Evolutionary conservation across 1,140 invertebrate genomes (phyloP).

Genomic region (Bathynomus jamesi): DNA sequence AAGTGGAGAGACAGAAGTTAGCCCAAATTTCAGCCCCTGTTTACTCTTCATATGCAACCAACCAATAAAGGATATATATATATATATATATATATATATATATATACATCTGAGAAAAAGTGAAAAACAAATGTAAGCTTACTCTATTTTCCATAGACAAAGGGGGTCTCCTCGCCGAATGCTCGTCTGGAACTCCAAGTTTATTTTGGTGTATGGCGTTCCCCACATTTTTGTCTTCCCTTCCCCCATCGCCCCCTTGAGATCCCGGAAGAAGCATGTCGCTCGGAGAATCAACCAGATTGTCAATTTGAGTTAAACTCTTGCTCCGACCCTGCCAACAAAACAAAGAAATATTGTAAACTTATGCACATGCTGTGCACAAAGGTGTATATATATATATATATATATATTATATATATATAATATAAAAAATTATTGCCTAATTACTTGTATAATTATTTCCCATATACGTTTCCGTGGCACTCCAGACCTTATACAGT

Average conservation of each 20-base stretch:
- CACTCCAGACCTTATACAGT: too few relatives aligned
- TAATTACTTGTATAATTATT: too few relatives aligned
- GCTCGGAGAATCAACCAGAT: neutral
- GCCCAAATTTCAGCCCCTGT: too few relatives aligned
- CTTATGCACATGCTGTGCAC: neutral
- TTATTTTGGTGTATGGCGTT: neutral
- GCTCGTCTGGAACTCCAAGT: neutral
- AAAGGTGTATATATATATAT: neutral
- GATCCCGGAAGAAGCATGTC: neutral
- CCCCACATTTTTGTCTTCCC: neutral
- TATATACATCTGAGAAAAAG: too few relatives aligned
- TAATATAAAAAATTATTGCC: too few relatives aligned
- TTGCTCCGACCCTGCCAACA: neutral
- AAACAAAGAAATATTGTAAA: neutral
- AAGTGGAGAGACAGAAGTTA: too few relatives aligned
- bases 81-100: too few relatives aligned
- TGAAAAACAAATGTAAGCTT: neutral
- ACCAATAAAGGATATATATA: too few relatives aligned
- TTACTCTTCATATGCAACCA: too few relatives aligned
- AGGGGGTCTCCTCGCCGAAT: neutral
- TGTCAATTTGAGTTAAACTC: neutral
- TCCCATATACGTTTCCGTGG: too few relatives aligned
- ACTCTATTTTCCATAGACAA: neutral
- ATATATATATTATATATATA: neutral
- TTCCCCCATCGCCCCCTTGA: neutral